Base-by-base conservation (phyloP, 2,797 vertebrate genomes). In the Myotis myotis region DNA sequence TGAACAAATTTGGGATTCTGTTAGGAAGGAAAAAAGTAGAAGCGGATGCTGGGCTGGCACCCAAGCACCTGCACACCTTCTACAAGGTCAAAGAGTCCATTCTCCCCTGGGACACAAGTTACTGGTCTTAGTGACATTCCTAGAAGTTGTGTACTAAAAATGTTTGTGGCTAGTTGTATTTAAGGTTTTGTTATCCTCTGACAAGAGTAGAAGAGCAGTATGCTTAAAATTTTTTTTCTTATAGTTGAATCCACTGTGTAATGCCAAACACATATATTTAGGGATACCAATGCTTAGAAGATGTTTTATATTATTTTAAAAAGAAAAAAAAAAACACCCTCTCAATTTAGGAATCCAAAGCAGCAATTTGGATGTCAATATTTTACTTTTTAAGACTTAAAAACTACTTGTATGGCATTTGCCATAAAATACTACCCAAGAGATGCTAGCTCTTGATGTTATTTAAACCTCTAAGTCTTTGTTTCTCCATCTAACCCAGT, bases 331-430 rank as follows among this genome's bases (percentile, higher is more conserved):
- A 38, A 44, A 55, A 80, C 0, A 80, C 0, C 8, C 30, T 82
- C 55, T 72, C 66, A 74, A 74, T 87, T 92, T 92, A 75, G 25
- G 36, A 70, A 95, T 83, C 20, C 25, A 86, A 95, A 81, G 25
- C 22, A 83, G 13, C 22, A 62, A 47, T n/a, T 38, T 71, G 20
- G 36, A 38, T 53, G 30, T 30, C 36, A 78, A 60, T 57, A 85
- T 75, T n/a, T 82, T 38, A 66, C 62, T 87, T 64, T 64, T 76
- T 36, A 71, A 78, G 38, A 49, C 5, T 84, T 47, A 5, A 68
- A 91, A 78, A 53, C 15, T 66, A 25, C 60, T 93, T 81, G 2
- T 33, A 47, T 64, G 38, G 19, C 90, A 1, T 88, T 88, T 95
- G 16, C 41, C 72, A 55, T 68, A 87, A 87, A 38, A 13, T 28